Evolutionary conservation across 2,113 vertebrate species (phyloP).

Genomic region (Hypocryptadius cinnamomeus): DNA sequence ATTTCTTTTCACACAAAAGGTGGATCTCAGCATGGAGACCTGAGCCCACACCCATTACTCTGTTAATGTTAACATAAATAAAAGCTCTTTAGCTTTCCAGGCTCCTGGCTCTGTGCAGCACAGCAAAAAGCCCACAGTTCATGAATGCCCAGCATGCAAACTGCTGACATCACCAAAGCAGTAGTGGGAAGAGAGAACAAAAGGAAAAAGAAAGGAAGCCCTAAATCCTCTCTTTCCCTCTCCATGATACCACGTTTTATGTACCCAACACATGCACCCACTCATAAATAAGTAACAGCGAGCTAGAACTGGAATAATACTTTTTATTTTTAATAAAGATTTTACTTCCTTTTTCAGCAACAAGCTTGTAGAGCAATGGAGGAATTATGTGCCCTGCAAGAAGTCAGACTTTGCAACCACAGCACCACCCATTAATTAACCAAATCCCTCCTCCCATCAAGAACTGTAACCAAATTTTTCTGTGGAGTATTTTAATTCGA

Average conservation of each 20-base stretch:
- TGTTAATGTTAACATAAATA: background rate
- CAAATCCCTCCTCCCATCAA: background rate
- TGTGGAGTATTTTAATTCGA: background rate
- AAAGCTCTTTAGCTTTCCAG: background rate
- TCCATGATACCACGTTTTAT: background rate
- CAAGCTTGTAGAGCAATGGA: background rate
- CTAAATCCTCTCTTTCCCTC: background rate
- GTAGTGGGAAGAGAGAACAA: background rate
- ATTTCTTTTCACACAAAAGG: background rate
- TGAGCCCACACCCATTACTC: background rate
- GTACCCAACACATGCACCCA: background rate
- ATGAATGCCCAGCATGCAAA: background rate
- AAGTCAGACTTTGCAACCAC: background rate
- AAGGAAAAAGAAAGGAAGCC: background rate
- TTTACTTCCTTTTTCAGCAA: background rate
- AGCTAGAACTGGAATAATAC: background rate
- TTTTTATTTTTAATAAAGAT: background rate
- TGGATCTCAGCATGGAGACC: background rate
- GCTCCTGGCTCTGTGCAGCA: background rate
- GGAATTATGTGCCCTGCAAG: background rate
- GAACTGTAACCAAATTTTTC: background rate
- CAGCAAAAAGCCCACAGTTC: background rate
- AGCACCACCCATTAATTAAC: background rate
- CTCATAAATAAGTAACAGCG: background rate
- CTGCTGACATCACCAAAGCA: background rate